Evolutionary conservation across 2,113 vertebrate genomes (phyloP).

Genomic region (Erinaceus europaeus): DNA sequence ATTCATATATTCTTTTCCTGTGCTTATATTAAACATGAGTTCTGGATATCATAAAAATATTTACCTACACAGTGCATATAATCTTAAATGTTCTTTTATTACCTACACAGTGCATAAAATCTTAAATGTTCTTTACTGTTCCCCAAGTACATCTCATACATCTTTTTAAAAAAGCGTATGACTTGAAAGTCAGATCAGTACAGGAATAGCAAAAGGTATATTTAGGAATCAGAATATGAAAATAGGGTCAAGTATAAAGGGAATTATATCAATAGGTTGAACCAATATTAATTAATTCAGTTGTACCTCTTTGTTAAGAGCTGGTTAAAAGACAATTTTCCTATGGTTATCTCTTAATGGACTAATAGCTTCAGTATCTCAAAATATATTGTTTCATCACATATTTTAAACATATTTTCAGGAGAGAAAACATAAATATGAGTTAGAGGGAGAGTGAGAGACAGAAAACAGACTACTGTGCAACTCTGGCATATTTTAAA

Average conservation of each 20-base stretch:
- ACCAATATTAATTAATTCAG: background rate
- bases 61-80: too few species aligned
- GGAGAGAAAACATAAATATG: too few species aligned
- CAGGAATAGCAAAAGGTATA: background rate
- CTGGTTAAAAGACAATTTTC: background rate
- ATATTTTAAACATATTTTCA: too few species aligned
- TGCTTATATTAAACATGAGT: too few species aligned
- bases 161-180: background rate
- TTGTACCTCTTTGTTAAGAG: background rate
- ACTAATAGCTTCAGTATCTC: background rate
- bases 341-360: background rate
- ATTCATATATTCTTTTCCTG: background rate
- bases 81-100: too few species aligned
- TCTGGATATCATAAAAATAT: too few species aligned
- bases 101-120: background rate
- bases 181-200: conserved; percentile 13
- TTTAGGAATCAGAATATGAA: background rate
- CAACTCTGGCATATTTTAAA: too few species aligned
- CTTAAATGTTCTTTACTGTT: background rate
- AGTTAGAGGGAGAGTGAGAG: too few species aligned
- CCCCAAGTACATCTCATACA: background rate
- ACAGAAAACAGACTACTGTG: too few species aligned
- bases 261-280: conserved; percentile 21
- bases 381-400: too few species aligned
- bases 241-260: background rate